phyloP scores from a whole-genome alignment of 2,113 vertebrate genomes.

The Andinoacara biseriatus region DNA sequence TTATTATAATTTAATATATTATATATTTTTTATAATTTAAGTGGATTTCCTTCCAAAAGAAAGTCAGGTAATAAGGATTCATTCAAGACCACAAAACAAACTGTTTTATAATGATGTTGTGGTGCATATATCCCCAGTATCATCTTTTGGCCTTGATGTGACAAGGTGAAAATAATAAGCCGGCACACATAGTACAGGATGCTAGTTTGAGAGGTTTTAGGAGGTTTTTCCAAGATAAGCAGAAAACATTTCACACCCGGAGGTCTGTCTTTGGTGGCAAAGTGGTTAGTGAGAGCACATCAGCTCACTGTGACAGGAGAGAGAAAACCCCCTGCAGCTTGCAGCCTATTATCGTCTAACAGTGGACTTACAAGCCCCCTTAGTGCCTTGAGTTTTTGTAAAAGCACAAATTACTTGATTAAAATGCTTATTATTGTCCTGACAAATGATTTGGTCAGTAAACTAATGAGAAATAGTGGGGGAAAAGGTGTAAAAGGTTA shows the following conservation, averaged over 20 bases:
- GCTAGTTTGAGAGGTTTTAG: conserved; percentile 4
- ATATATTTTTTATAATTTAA: too few species aligned
- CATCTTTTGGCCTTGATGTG: neutral
- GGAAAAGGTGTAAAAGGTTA: neutral
- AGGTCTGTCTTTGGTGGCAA: conserved; percentile 14
- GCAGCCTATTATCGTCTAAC: neutral
- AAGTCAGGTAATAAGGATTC: neutral
- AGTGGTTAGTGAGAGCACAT: conserved; percentile 5
- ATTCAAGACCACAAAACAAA: neutral
- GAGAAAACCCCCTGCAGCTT: neutral
- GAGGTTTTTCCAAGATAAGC: neutral
- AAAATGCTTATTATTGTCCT: accelerated
- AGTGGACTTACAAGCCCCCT: neutral
- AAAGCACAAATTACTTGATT: neutral
- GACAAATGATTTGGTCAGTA: neutral
- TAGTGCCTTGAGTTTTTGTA: neutral
- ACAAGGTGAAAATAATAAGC: conserved; percentile 1
- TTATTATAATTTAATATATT: too few species aligned
- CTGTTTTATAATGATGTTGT: neutral
- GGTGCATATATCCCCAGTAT: neutral
- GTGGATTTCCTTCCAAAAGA: neutral
- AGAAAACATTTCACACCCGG: conserved; percentile 7
- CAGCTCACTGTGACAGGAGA: conserved; percentile 4
- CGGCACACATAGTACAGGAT: neutral
- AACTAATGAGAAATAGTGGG: neutral